Evolutionary conservation across 2,113 vertebrate genomes (phyloP).

Genomic region (Neotragus pygmaeus): DNA sequence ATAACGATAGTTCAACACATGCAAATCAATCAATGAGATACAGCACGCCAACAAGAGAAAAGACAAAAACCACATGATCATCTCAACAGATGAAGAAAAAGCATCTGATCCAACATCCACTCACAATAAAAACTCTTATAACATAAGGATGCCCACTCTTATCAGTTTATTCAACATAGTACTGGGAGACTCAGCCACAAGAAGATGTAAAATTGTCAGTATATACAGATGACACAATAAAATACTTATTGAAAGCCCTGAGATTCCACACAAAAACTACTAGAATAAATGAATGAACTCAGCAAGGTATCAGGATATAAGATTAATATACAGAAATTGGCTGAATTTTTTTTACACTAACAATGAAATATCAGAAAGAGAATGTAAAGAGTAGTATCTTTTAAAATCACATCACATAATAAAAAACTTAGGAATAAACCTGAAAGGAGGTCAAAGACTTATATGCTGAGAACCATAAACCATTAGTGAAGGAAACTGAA

Average conservation of each 20-base stretch:
- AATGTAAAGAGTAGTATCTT: not conserved
- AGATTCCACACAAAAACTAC: not conserved
- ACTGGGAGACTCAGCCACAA: not conserved
- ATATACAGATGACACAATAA: not conserved
- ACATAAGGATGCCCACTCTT: not conserved
- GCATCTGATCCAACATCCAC: not conserved
- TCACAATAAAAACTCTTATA: not conserved
- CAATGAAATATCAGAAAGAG: not conserved
- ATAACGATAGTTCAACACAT: not conserved
- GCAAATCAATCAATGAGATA: not conserved
- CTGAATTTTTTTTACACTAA: not conserved
- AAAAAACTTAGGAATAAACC: not conserved
- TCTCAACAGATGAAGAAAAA: not conserved
- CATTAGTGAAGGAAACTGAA: not conserved
- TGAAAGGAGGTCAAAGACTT: not conserved
- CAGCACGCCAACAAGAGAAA: not conserved
- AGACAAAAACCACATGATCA: not conserved
- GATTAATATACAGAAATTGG: not conserved
- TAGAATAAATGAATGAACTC: not conserved
- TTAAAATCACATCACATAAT: not conserved
- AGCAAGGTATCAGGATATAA: not conserved
- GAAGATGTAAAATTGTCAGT: not conserved
- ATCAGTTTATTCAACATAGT: not conserved
- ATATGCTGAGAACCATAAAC: not conserved
- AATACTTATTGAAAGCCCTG: not conserved